A percentile compares a stretch with the other conserved stretches of the same genome.
phyloP scores from a whole-genome alignment of 2,888 invertebrate genomes.

The Nesidiocoris tenuis region DNA sequence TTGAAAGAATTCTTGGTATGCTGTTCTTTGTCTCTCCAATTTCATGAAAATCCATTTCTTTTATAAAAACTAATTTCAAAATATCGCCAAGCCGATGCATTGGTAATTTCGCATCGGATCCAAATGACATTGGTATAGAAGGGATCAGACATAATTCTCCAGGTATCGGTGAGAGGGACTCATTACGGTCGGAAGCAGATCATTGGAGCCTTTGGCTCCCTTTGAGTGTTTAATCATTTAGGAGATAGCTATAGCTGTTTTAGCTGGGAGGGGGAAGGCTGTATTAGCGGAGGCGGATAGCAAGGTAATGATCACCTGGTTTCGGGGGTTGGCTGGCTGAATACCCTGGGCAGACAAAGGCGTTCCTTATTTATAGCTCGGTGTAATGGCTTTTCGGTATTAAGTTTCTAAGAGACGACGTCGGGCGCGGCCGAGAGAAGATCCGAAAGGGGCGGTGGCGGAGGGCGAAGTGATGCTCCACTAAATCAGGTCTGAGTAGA shows the following conservation, averaged over 20 bases:
- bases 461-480: neutral
- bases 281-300: slow-evolving; percentile 29
- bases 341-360: slow-evolving; percentile 34
- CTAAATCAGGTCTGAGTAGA: slow-evolving; percentile 33
- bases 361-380: slow-evolving; percentile 33
- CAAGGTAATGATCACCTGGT: slow-evolving; percentile 33
- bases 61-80: no score
- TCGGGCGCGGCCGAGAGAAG: neutral
- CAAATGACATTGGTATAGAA: no score
- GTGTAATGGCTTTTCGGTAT: slow-evolving; percentile 37
- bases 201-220: slow-evolving; percentile 10
- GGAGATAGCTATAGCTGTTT: slow-evolving; percentile 14
- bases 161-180: neutral
- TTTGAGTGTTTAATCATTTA: slow-evolving; percentile 35
- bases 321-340: slow-evolving; percentile 11
- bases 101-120: no score
- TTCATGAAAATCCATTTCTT: no score
- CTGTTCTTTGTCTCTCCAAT: no score
- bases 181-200: neutral
- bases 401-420: slow-evolving; percentile 27
- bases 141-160: no score
- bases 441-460: neutral
- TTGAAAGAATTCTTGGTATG: no score
- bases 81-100: no score
- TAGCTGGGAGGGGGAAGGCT: slow-evolving; percentile 13